phyloP scores from a whole-genome alignment of 2,888 invertebrate genomes.

The Bimastos eiseni region DNA sequence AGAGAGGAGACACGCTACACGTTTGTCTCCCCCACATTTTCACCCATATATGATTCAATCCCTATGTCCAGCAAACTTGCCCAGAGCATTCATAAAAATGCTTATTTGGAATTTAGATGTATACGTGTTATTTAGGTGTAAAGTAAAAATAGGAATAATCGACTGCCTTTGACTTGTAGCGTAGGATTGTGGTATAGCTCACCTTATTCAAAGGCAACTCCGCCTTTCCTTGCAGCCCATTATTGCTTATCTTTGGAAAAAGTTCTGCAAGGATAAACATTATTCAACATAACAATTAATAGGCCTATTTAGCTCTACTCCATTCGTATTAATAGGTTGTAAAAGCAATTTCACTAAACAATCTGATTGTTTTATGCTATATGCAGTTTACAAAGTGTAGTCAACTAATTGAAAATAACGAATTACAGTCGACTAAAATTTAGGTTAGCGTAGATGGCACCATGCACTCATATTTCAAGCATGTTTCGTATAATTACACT shows the following conservation, averaged over 20 bases:
- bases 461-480: too few species aligned
- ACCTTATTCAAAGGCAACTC: constrained; percentile 25
- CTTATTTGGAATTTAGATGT: not conserved
- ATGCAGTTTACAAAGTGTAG: not conserved
- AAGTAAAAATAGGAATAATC: not conserved
- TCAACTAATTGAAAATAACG: not conserved
- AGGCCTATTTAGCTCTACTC: not conserved
- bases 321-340: not conserved
- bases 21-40: too few species aligned
- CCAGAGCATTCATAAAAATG: not conserved
- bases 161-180: not conserved
- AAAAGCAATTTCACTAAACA: not conserved
- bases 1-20: too few species aligned
- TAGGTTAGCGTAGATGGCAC: too few species aligned
- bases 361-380: not conserved
- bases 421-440: too few species aligned
- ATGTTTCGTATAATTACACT: too few species aligned
- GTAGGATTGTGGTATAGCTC: not conserved
- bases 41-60: too few species aligned
- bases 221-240: constrained; percentile 27
- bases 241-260: constrained; percentile 18
- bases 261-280: too few species aligned
- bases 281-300: not conserved
- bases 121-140: not conserved
- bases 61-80: too few species aligned